A percentile compares a stretch with the other conserved stretches of the same genome.
These are phyloP conservation scores for Tympanuchus pallidicinctus DNA, from an alignment of 2,113 vertebrate genomes.

Conservation along the genomic window DNA sequence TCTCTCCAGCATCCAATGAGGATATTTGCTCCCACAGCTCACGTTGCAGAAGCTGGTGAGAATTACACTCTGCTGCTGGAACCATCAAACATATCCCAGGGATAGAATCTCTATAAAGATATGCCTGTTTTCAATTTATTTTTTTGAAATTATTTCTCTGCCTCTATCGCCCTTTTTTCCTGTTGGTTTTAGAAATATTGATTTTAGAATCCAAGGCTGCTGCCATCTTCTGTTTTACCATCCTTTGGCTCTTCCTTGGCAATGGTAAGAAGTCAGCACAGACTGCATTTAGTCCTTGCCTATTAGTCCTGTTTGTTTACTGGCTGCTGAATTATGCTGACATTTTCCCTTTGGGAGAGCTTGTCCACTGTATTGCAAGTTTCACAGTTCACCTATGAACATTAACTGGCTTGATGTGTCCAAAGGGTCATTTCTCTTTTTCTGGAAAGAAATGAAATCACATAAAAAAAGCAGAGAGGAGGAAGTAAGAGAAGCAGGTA, in stretches of 20 bases:
- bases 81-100: background rate
- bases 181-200: background rate
- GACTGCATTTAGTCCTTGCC: background rate
- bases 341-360: background rate
- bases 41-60: background rate
- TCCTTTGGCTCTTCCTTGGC: background rate
- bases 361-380: background rate
- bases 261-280: background rate
- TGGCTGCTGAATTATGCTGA: constrained; percentile 5
- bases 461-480: background rate
- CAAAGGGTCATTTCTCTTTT: background rate
- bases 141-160: background rate
- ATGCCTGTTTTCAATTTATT: background rate
- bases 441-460: background rate
- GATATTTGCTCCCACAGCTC: background rate
- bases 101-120: background rate
- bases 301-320: background rate
- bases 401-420: background rate
- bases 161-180: background rate
- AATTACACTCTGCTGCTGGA: background rate
- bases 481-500: background rate
- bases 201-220: background rate
- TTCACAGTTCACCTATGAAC: background rate
- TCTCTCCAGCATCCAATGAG: background rate
- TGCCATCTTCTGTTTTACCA: background rate